Evolutionary conservation across 2,113 vertebrate species (phyloP), one percentile per base, ranked within the genome.

Genomic region (Pteropus alecto): DNA sequence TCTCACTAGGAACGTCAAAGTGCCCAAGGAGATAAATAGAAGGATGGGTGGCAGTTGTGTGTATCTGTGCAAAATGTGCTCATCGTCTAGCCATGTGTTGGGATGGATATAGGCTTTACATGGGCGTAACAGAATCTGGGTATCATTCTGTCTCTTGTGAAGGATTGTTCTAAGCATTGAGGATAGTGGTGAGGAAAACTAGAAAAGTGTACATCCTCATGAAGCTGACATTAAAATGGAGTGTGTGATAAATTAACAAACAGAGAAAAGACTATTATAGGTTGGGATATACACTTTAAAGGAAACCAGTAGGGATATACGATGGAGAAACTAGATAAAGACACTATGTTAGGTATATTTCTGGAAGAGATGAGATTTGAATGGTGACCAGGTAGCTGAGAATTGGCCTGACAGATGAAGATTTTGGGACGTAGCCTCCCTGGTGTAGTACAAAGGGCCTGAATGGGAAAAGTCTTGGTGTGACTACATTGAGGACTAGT

Each of bases 1-100:
- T 77, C 11, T 94, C 26, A 54, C 8, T 26, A 38, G 71, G 43
- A 92, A 84, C 48, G 18, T 6, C 19, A 38, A 41, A 41, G 10
- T 30, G 11, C 11, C 33, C 68, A 86, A 33, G 7, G 63, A 88
- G n/a, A 26, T 24, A 30, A 56, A 41, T 4, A 54, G 2, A 65
- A 28, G 68, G 7, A 5, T 0, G 8, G 30, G 6, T 33, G 58
- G 12, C 6, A 0, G 1, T 15, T 48, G 26, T 8, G 51, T 22
- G 28, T 12, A 1, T 68, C 35, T 79, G 18, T 35, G 33, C 3
- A 10, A 22, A 33, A 38, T 3, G 1, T 2, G 0, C 14, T 5
- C 11, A 1, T 12, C 2, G 33, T 77, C 63, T 63, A 65, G 33
- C n/a, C 38, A 2, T 28, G 30, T n/a, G 30, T 58, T 63, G 33